phyloP scores from a whole-genome alignment of 2,888 invertebrate species.

The Hipparchia semele region DNA sequence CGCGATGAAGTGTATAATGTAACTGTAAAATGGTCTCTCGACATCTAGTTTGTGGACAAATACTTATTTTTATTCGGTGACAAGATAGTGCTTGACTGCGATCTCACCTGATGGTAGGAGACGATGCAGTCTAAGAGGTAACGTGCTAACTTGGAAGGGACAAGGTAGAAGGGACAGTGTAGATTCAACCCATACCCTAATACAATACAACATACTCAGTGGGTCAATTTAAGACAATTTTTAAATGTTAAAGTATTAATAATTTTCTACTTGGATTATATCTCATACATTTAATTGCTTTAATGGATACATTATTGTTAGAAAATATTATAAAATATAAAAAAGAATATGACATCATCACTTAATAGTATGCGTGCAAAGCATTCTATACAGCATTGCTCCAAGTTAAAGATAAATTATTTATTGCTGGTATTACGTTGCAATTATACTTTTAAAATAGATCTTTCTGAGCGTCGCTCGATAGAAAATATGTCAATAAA shows the following conservation, averaged over 20 bases:
- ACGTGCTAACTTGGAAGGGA: too few species aligned
- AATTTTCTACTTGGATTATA: neutral
- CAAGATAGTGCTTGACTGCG: too few species aligned
- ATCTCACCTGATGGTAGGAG: too few species aligned
- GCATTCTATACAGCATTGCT: neutral
- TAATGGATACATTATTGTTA: neutral
- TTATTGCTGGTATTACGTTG: neutral
- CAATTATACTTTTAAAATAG: slow-evolving; percentile 10
- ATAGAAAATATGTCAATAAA: slow-evolving; percentile 1
- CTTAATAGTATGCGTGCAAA: neutral
- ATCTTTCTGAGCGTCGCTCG: neutral
- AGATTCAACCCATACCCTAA: too few species aligned
- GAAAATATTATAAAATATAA: neutral
- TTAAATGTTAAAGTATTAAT: too few species aligned
- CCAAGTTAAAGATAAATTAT: neutral
- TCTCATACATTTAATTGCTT: neutral
- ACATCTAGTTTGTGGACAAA: neutral
- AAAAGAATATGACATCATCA: slow-evolving; percentile 4
- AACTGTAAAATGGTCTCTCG: neutral
- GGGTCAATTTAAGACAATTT: too few species aligned
- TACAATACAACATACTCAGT: too few species aligned
- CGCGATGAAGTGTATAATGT: neutral
- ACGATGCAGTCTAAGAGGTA: too few species aligned
- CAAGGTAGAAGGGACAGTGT: too few species aligned
- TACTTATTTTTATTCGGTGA: too few species aligned